phyloP scores from a whole-genome alignment of 2,888 invertebrate species.

The Papilio elwesi region DNA sequence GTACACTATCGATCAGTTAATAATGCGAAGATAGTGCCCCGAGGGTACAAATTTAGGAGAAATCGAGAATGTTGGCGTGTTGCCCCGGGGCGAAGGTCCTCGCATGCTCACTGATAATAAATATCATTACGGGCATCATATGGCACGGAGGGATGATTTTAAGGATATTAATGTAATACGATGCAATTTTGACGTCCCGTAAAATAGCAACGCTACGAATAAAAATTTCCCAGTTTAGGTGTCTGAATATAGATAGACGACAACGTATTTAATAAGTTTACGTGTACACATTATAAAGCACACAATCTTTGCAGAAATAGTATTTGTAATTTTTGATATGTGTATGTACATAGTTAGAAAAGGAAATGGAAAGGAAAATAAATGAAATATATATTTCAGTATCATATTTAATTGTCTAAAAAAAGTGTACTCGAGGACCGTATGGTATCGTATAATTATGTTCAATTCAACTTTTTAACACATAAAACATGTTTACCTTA shows the following conservation, averaged over 20 bases:
- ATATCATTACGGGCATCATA: constrained; percentile 70
- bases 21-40: constrained; percentile 75
- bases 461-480: background rate
- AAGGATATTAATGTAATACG: constrained; percentile 36
- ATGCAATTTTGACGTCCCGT: background rate
- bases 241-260: too few relatives aligned
- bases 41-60: constrained; percentile 78
- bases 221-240: background rate
- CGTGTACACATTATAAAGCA: too few relatives aligned
- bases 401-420: background rate
- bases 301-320: too few relatives aligned
- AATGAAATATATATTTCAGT: background rate
- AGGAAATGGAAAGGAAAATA: too few relatives aligned
- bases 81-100: constrained; percentile 67
- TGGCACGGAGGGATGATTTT: constrained; percentile 62
- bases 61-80: constrained; percentile 77
- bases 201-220: background rate
- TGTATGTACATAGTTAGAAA: too few relatives aligned
- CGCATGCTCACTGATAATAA: constrained; percentile 66
- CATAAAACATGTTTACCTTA: constrained; percentile 12
- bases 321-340: too few relatives aligned
- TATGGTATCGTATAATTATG: background rate
- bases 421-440: background rate
- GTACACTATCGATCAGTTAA: constrained; percentile 80
- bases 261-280: too few relatives aligned